Conservation (phyloP, 2,797 vertebrate genomes). For the Tenualosa ilisha region DNA sequence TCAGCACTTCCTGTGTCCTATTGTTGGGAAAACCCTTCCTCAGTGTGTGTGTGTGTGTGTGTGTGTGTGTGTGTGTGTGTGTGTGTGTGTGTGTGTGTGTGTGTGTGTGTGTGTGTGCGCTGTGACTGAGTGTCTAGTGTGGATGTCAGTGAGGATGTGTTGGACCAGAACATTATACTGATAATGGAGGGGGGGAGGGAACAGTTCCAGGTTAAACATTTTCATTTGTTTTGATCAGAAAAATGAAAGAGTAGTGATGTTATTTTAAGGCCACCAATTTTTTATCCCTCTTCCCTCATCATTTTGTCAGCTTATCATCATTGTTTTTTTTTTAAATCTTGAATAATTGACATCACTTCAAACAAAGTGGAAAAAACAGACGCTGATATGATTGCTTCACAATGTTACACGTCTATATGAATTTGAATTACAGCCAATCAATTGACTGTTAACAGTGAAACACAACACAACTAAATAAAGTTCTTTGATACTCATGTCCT, state of each 20-base stretch:
- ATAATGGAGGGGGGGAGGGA: background rate
- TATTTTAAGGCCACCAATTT: too few relatives aligned
- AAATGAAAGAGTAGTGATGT: too few relatives aligned
- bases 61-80: too few relatives aligned
- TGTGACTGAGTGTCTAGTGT: background rate
- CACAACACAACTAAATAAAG: background rate
- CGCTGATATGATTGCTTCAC: too few relatives aligned
- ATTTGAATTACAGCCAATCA: too few relatives aligned
- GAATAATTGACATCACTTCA: background rate
- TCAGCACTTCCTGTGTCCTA: constrained; percentile 51
- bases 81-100: too few relatives aligned
- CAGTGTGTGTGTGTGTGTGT: too few relatives aligned
- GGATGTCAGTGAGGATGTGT: background rate
- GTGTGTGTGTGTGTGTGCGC: too few relatives aligned
- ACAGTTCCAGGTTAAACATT: background rate
- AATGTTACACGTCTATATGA: too few relatives aligned
- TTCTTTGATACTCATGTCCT: background rate
- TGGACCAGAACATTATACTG: background rate
- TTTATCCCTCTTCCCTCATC: too few relatives aligned
- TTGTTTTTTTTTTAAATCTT: background rate
- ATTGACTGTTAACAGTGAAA: too few relatives aligned
- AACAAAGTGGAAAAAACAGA: background rate
- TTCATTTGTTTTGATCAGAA: background rate
- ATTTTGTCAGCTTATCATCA: too few relatives aligned
- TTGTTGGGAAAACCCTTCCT: constrained; percentile 33